phyloP scores from a whole-genome alignment of 1,140 invertebrate genomes.

The Drusus annulatus region DNA sequence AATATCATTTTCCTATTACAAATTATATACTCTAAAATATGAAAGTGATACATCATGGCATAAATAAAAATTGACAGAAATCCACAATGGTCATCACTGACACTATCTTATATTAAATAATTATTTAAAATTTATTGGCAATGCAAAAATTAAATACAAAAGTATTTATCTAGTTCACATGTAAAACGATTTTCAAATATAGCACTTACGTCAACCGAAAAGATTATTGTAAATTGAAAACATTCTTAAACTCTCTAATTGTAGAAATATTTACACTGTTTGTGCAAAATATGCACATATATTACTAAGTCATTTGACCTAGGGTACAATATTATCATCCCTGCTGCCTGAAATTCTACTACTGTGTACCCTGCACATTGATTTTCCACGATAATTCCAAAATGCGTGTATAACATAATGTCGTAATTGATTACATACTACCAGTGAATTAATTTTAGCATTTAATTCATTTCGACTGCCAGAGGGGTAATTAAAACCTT shows the following conservation, averaged over 20 bases:
- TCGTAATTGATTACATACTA: too few species aligned
- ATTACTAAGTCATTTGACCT: constrained; percentile 48
- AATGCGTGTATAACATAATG: too few species aligned
- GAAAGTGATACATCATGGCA: constrained; percentile 52
- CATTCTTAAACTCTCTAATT: constrained; percentile 44
- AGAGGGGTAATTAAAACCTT: too few species aligned
- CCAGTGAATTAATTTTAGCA: too few species aligned
- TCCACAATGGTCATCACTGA: constrained; percentile 42
- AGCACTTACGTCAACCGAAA: constrained; percentile 45
- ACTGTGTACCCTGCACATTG: constrained; percentile 35
- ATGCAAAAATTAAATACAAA: constrained; percentile 54
- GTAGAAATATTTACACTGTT: constrained; percentile 56
- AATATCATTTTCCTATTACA: constrained; percentile 53
- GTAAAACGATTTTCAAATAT: constrained; percentile 48
- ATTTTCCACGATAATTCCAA: constrained; percentile 4
- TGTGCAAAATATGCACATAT: constrained; percentile 42
- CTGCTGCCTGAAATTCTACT: constrained; percentile 54
- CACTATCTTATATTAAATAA: constrained; percentile 47
- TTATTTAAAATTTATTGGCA: constrained; percentile 54
- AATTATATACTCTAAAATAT: constrained; percentile 53
- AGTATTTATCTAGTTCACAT: constrained; percentile 46
- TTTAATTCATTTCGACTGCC: too few species aligned
- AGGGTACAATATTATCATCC: constrained; percentile 31
- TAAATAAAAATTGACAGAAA: constrained; percentile 54
- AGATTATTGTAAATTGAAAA: constrained; percentile 43